Conservation (phyloP, 2,888 invertebrate species). For the Clanis bilineata region DNA sequence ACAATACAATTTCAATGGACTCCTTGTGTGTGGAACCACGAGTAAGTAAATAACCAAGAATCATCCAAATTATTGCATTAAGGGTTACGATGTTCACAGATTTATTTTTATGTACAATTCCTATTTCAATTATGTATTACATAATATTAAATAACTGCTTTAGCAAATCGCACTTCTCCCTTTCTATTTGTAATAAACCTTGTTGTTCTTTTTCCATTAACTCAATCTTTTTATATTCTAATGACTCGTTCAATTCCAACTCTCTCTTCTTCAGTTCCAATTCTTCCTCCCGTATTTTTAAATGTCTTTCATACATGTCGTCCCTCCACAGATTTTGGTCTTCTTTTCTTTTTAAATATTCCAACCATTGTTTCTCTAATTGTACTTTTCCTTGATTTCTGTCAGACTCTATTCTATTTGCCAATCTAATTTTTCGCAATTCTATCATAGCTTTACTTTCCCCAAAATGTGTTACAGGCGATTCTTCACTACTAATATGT, state of each 20-base stretch:
- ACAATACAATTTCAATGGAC: too few relatives aligned
- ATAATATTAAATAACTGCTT: constrained; percentile 40
- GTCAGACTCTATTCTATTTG: constrained; percentile 53
- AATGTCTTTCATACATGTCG: constrained; percentile 41
- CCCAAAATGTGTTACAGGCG: constrained; percentile 21
- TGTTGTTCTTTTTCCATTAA: constrained; percentile 48
- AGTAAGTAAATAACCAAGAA: too few relatives aligned
- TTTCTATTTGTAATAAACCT: constrained; percentile 44
- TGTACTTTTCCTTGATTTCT: constrained; percentile 52
- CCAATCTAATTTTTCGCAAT: constrained; percentile 52
- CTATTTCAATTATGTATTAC: constrained; percentile 17
- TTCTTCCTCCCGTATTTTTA: constrained; percentile 48
- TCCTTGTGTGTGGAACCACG: too few relatives aligned
- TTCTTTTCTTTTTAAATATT: constrained; percentile 51
- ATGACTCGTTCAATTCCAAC: constrained; percentile 46
- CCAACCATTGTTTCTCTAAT: constrained; percentile 56
- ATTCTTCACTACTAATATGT: constrained; percentile 20
- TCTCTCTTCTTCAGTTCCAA: constrained; percentile 45
- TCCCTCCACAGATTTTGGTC: constrained; percentile 41
- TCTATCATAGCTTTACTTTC: constrained; percentile 52
- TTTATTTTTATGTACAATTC: neutral
- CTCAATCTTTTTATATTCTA: constrained; percentile 45
- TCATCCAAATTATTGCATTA: too few relatives aligned
- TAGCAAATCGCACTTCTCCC: constrained; percentile 50
- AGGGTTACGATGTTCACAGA: too few relatives aligned